Conservation (phyloP, 2,113 vertebrate genomes). For the Pteronura brasiliensis region DNA sequence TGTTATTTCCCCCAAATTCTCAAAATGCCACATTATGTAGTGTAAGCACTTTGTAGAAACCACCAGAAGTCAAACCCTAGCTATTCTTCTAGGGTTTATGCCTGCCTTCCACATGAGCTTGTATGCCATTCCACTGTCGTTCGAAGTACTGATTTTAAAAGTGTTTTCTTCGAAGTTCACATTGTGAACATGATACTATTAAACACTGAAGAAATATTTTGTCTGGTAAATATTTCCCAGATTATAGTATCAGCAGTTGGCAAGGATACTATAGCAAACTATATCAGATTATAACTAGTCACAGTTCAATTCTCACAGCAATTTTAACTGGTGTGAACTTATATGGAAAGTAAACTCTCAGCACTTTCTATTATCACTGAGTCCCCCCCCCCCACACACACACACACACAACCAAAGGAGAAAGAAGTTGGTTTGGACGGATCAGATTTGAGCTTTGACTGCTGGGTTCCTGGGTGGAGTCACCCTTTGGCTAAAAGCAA, state of each 20-base stretch:
- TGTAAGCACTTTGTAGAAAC: background rate
- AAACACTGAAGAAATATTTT: background rate
- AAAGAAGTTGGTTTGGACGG: background rate
- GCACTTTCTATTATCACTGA: background rate
- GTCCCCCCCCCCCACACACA: background rate
- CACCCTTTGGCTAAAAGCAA: background rate
- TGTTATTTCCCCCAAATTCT: background rate
- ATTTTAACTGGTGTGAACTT: background rate
- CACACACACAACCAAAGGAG: background rate
- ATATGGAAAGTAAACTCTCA: background rate
- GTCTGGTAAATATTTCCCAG: background rate
- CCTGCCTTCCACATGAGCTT: rapidly evolving
- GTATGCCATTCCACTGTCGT: rapidly evolving
- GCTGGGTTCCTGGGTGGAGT: background rate
- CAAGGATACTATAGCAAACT: background rate
- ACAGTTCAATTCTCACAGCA: background rate
- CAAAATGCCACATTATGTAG: background rate
- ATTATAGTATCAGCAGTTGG: background rate
- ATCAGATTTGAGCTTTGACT: background rate
- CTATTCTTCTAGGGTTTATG: background rate
- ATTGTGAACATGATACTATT: background rate
- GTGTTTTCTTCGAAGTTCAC: background rate
- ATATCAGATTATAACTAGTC: background rate
- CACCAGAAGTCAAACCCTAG: background rate
- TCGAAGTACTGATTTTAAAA: background rate